Base-by-base conservation (phyloP, 1,140 invertebrate species). In the Zophobas atratus region DNA sequence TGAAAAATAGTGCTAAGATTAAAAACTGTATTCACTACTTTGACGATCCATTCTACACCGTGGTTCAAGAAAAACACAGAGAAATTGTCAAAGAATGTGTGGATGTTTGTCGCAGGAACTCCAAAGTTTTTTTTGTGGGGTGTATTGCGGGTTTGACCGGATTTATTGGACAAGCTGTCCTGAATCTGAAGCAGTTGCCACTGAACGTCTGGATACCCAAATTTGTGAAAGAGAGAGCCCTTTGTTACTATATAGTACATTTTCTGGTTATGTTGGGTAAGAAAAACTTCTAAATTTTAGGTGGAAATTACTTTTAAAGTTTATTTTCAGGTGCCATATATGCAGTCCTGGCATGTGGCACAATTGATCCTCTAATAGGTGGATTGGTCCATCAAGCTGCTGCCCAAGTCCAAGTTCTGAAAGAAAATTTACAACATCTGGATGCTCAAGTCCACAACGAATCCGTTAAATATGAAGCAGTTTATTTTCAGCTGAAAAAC, bases 381-480 rank as follows among this genome's bases (percentile, higher is more conserved):
- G 34, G 63, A 3, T 35, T 70, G 39, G 2, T 46, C 43, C 43
- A 20, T 70, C 35, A 34, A 20, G 63, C 63, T 46, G 34, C 63
- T 1, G 43, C 8, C 6, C 82, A 86, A 77, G 77, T 84, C 35
- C 60, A 84, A 77, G 80, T 86, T 20, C 73, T 83, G 33, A 82
- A 80, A 57, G 79, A 84, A 67, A 83, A 80, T 49, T 57, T 85
- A 0, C 1, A 55, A 32, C 38, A 79, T 46, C 48, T 81, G 1
- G 60, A 67, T 6, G n/a, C n/a, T n/a, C n/a, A n/a, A n/a, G n/a
- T n/a, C n/a, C 6, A 55, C 34, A 41, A 60, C 73, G 53, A 36
- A 1, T 34, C 49, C 6, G 34, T 5, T 5, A 32, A 20, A 20
- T 34, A 32, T 56, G n/a, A n/a, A n/a, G n/a, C n/a, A n/a, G n/a